These are phyloP conservation scores for Bolinopsis microptera DNA, from an alignment of 37 sponge, comb jelly and placozoan genomes.

Conservation along the genomic window DNA sequence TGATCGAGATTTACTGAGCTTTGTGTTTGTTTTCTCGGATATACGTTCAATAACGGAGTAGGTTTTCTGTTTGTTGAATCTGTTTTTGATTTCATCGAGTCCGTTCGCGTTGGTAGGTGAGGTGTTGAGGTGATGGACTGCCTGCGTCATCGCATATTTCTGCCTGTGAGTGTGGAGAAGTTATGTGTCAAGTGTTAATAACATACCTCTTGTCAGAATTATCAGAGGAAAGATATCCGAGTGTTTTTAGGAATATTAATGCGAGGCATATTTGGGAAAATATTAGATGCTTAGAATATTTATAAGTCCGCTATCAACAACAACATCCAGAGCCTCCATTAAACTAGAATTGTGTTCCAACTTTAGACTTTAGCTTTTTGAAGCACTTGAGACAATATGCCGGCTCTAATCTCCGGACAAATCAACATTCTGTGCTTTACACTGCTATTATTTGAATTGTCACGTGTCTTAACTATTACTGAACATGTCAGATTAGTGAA, in stretches of 20 bases:
- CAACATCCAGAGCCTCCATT: too few species aligned
- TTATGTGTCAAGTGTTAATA: background rate
- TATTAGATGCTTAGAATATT: background rate
- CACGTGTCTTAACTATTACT: too few species aligned
- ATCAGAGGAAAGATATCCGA: background rate
- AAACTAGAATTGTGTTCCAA: too few species aligned
- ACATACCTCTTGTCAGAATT: background rate
- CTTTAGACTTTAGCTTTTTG: too few species aligned
- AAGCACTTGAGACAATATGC: too few species aligned
- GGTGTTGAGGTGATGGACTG: constrained; percentile 3
- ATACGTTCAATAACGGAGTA: constrained; percentile 18
- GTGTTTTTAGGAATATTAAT: background rate
- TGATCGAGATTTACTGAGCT: constrained; percentile 40
- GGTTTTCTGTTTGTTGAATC: constrained; percentile 43
- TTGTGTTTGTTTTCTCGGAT: background rate
- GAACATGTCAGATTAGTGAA: too few species aligned
- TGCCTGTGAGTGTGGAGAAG: background rate
- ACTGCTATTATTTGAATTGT: too few species aligned
- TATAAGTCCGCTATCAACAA: too few species aligned
- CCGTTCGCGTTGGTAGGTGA: background rate
- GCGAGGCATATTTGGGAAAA: background rate
- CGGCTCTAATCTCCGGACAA: too few species aligned
- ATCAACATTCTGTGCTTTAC: too few species aligned
- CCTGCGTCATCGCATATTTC: constrained; percentile 48
- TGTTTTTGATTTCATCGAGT: background rate